A percentile compares a stretch with the other conserved stretches of the same genome.
Conservation (phyloP, 2,888 invertebrate species). For the Watsonalla cultraria region DNA sequence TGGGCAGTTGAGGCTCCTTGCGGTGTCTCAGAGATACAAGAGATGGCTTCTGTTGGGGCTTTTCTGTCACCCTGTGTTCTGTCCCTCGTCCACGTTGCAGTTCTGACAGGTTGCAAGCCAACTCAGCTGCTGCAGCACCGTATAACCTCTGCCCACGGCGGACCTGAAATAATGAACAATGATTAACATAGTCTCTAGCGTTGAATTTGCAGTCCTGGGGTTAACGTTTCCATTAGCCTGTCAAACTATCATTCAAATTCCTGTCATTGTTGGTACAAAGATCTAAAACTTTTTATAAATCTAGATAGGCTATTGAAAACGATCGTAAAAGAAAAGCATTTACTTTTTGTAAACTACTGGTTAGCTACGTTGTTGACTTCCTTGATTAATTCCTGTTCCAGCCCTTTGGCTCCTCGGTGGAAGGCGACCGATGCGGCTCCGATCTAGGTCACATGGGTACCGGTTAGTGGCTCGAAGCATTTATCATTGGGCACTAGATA, state of each 20-base stretch:
- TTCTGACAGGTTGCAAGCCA: slow-evolving; percentile 54
- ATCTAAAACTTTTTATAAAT: no score
- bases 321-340: neutral
- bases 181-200: no score
- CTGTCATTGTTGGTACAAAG: no score
- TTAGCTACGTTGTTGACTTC: neutral
- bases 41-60: slow-evolving; percentile 41
- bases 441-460: neutral
- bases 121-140: slow-evolving; percentile 58
- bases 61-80: slow-evolving; percentile 44
- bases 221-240: no score
- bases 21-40: slow-evolving; percentile 40
- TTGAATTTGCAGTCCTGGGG: no score
- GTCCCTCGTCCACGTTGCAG: slow-evolving; percentile 44
- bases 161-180: slow-evolving; percentile 35
- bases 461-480: neutral
- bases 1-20: slow-evolving; percentile 50
- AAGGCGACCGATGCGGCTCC: neutral
- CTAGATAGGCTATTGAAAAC: no score
- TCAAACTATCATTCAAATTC: no score
- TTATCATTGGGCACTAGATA: neutral
- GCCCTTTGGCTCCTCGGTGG: neutral
- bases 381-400: neutral
- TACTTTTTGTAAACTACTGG: neutral
- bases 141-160: slow-evolving; percentile 53